Evolutionary conservation across 2,113 vertebrate genomes (phyloP).

Genomic region (Thunnus thynnus): DNA sequence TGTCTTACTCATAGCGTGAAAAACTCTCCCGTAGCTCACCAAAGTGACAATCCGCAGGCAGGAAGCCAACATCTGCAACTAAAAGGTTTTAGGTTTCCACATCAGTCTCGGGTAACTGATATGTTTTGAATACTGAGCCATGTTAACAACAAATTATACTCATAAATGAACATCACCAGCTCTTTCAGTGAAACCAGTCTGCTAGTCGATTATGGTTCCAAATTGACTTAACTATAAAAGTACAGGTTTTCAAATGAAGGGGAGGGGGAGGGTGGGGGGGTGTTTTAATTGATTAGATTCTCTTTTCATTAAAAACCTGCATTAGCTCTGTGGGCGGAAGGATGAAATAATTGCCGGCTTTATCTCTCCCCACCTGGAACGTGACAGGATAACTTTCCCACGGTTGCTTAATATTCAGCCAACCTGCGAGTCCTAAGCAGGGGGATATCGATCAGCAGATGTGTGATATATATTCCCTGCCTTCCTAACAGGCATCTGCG

Average conservation of each 20-base stretch:
- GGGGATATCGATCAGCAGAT: slow-evolving; percentile 76
- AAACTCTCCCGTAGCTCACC: too few species aligned
- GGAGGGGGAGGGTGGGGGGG: too few species aligned
- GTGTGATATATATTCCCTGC: slow-evolving; percentile 54
- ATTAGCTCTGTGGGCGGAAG: slow-evolving; percentile 18
- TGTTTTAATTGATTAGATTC: slow-evolving; percentile 34
- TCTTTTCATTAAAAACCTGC: slow-evolving; percentile 29
- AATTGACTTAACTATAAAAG: slow-evolving; percentile 22
- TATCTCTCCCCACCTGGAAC: slow-evolving; percentile 64
- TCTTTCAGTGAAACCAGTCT: neutral
- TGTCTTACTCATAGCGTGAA: too few species aligned
- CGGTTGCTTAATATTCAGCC: slow-evolving; percentile 74
- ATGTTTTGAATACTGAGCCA: neutral
- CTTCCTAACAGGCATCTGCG: slow-evolving; percentile 56
- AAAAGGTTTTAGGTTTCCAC: neutral
- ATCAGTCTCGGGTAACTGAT: neutral
- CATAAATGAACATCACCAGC: neutral
- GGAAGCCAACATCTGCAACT: neutral
- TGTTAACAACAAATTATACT: neutral
- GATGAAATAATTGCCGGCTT: slow-evolving; percentile 70
- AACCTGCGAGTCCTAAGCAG: slow-evolving; percentile 52
- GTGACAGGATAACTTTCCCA: slow-evolving; percentile 79
- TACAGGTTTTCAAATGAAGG: neutral
- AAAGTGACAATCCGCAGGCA: too few species aligned
- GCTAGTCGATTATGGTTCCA: neutral